Percentiles rank a stretch among this genome's conserved stretches.
These are phyloP conservation scores for Oryzias curvinotus DNA, from an alignment of 2,113 vertebrate genomes.

Conservation along the genomic window DNA sequence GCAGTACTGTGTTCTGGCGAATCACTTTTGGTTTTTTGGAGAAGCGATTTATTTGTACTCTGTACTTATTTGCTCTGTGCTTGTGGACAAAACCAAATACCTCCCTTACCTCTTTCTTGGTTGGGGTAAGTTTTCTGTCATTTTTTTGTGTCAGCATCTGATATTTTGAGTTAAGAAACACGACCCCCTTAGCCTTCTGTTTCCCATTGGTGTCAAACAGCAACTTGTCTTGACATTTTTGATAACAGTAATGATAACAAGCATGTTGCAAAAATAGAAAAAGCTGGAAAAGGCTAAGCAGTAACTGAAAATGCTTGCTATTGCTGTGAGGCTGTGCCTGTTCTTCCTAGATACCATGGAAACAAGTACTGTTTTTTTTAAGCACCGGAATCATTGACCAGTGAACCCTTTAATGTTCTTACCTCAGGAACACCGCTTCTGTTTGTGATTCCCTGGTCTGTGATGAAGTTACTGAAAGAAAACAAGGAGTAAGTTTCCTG, in stretches of 20 bases:
- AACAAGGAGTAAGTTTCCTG: conserved; percentile 78
- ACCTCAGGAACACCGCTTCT: conserved; percentile 79
- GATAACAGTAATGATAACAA: no score
- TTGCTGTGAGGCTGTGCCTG: no score
- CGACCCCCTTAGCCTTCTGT: no score
- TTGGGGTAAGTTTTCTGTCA: conserved; percentile 76
- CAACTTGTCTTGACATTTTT: no score
- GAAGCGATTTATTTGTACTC: conserved; percentile 85
- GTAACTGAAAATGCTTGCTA: no score
- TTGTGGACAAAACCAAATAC: conserved; percentile 82
- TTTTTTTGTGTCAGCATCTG: neutral
- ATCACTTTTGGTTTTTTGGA: conserved; percentile 87
- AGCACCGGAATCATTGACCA: neutral
- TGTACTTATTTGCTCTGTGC: conserved; percentile 81
- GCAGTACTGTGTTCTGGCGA: conserved; percentile 86
- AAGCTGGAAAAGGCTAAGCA: no score
- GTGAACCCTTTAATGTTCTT: conserved; percentile 1
- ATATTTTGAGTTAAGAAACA: neutral
- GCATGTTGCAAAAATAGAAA: no score
- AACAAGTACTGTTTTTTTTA: neutral
- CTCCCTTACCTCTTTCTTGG: conserved; percentile 81
- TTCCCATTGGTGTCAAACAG: no score
- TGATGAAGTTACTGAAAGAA: conserved; percentile 80
- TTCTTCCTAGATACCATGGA: no score
- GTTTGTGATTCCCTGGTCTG: conserved; percentile 82